phyloP scores from a whole-genome alignment of 2,888 invertebrate genomes.

The Cepaea hortensis region DNA sequence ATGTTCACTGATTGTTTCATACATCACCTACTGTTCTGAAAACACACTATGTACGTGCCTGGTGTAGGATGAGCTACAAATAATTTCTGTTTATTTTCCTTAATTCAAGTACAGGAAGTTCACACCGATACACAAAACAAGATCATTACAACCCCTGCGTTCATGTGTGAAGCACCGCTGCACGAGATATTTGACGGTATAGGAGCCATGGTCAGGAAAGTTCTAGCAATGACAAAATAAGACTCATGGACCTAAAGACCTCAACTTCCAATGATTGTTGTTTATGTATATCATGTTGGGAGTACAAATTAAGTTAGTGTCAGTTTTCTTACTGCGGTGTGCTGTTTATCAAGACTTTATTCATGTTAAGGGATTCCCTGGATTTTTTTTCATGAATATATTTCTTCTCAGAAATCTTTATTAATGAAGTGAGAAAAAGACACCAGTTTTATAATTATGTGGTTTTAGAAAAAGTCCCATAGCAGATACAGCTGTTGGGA shows the following conservation, averaged over 20 bases:
- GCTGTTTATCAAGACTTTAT: too few species aligned
- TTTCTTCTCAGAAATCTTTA: too few species aligned
- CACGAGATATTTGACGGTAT: slow-evolving; percentile 79
- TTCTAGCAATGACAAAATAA: slow-evolving; percentile 52
- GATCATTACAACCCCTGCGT: slow-evolving; percentile 80
- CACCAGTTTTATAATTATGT: too few species aligned
- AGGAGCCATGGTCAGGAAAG: slow-evolving; percentile 77
- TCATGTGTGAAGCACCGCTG: slow-evolving; percentile 78
- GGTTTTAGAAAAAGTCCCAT: too few species aligned
- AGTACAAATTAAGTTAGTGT: too few species aligned
- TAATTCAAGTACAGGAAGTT: slow-evolving; percentile 70
- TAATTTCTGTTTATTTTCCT: slow-evolving; percentile 6
- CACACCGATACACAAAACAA: slow-evolving; percentile 78
- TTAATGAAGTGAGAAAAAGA: too few species aligned
- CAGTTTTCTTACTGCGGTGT: too few species aligned
- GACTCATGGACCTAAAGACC: not conserved
- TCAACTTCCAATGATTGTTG: not conserved
- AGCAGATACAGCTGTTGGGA: too few species aligned
- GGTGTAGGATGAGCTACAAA: not conserved
- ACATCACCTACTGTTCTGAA: too few species aligned
- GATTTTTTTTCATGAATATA: too few species aligned
- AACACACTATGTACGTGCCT: not conserved
- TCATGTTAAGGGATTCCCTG: too few species aligned
- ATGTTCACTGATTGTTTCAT: too few species aligned
- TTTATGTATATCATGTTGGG: not conserved